A percentile compares a stretch with the other conserved stretches of the same genome.
phyloP scores from a whole-genome alignment of 2,113 vertebrate species.

The Pomatorhinus ruficollis region DNA sequence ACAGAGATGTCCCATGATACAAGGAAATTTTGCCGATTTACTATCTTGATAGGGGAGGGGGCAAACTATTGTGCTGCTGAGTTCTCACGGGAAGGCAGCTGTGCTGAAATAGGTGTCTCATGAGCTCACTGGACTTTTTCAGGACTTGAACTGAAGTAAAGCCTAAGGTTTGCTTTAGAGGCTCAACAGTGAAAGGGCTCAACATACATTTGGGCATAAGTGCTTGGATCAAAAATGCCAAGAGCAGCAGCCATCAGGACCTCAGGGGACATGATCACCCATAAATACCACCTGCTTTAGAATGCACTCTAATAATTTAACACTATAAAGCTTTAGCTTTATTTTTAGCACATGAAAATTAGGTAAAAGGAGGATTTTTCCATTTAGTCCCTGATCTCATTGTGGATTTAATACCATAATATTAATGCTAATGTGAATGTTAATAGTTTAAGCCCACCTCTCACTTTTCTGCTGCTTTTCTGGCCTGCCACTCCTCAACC shows the following conservation, averaged over 20 bases:
- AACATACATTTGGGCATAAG: neutral
- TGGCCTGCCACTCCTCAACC: neutral
- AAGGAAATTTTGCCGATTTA: conserved; percentile 31
- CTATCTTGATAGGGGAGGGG: neutral
- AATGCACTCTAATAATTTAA: neutral
- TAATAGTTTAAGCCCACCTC: neutral
- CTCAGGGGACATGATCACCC: neutral
- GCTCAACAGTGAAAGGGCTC: neutral
- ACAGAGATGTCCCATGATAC: neutral
- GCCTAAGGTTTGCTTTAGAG: neutral
- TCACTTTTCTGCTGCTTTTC: neutral
- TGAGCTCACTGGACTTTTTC: neutral
- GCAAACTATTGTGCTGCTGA: neutral
- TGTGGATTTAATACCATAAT: neutral
- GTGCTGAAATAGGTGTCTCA: neutral
- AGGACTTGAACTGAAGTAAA: neutral
- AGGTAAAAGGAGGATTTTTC: neutral
- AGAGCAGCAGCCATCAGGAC: neutral
- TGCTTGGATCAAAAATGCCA: neutral
- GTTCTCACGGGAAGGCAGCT: neutral
- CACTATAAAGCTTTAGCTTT: neutral
- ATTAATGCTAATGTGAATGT: neutral
- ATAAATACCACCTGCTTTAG: neutral
- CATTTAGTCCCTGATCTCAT: neutral
- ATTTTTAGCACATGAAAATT: neutral